Base-by-base conservation (phyloP, 2,797 vertebrate genomes). In the Anas georgica region DNA sequence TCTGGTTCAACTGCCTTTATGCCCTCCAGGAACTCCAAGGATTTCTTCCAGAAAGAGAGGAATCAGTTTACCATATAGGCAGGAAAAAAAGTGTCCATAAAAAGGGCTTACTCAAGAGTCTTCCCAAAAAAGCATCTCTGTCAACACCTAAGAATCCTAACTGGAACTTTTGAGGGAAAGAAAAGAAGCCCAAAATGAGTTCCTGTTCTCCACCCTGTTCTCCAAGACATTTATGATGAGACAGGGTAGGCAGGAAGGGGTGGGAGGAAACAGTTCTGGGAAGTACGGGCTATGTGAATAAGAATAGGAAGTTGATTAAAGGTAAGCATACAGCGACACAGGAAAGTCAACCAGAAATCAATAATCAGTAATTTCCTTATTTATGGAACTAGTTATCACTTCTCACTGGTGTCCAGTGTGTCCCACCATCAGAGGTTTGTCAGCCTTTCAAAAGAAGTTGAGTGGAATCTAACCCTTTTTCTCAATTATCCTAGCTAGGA, bases 351-450 rank as follows among this genome's bases (percentile, higher is more conserved):
- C 31, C 54, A 46, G 31, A 29, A 89, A 88, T 69, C 21, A 15
- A 59, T 73, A 26, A 76, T 17, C 15, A 52, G 35, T 23, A 67
- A 89, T 63, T 39, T 29, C 21, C 28, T 63, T 48, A 31, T 50
- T 74, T 82, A 2, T 46, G 77, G 64, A 73, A 45, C 1, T 14
- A 4, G 17, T 66, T 55, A 6, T 1, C 1, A 59, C 17, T 82
- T 66, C 26, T n/a, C 39, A 41, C 45, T 28, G 20, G 10, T 17
- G 2, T 59, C 70, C 56, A 1, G 0, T 0, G 0, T 31, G 63
- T 39, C 45, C 33, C 18, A 78, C n/a, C 21, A 75, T 33, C 10
- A 41, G 11, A 92, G 70, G 10, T 45, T 35, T 67, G 20, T 86
- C n/a, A 54, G 15, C 48, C 37, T 64, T 64, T 64, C 37, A 72